Conservation (phyloP, 2,888 invertebrate genomes). For the Trachelus stipa region DNA sequence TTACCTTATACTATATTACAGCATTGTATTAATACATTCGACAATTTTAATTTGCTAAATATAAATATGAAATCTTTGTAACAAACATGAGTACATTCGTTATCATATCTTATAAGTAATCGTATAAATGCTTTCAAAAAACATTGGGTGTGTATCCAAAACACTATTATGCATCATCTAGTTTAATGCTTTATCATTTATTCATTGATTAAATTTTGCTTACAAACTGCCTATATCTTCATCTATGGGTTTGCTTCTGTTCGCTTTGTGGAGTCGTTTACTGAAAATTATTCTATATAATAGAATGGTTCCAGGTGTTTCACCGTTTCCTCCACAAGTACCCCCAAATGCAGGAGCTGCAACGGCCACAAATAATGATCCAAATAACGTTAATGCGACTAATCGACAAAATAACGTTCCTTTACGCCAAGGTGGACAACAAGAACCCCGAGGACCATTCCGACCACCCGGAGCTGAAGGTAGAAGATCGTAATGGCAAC, state of each 20-base stretch:
- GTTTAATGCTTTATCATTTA: background rate
- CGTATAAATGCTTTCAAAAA: background rate
- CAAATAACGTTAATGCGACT: conserved; percentile 20
- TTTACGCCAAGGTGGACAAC: conserved; percentile 48
- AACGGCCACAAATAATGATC: conserved; percentile 15
- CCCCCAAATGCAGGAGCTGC: conserved; percentile 27
- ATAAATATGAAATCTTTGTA: background rate
- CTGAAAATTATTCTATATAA: background rate
- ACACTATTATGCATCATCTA: background rate
- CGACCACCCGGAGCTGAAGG: conserved; percentile 58
- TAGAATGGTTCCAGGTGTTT: conserved; percentile 27
- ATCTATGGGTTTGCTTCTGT: background rate
- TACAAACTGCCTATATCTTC: background rate
- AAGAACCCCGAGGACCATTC: conserved; percentile 45
- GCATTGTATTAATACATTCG: background rate
- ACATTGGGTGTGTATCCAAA: background rate
- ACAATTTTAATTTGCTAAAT: background rate
- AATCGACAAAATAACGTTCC: conserved; percentile 44
- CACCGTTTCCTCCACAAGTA: conserved; percentile 35
- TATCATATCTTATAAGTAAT: background rate
- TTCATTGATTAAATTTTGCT: background rate
- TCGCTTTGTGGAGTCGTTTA: background rate
- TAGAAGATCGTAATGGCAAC: conserved; percentile 56
- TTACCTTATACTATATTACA: too few relatives aligned
- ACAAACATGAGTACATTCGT: background rate